A percentile compares a stretch with the other conserved stretches of the same genome.
phyloP scores from a whole-genome alignment of 2,888 invertebrate genomes.

The Chesias legatella region DNA sequence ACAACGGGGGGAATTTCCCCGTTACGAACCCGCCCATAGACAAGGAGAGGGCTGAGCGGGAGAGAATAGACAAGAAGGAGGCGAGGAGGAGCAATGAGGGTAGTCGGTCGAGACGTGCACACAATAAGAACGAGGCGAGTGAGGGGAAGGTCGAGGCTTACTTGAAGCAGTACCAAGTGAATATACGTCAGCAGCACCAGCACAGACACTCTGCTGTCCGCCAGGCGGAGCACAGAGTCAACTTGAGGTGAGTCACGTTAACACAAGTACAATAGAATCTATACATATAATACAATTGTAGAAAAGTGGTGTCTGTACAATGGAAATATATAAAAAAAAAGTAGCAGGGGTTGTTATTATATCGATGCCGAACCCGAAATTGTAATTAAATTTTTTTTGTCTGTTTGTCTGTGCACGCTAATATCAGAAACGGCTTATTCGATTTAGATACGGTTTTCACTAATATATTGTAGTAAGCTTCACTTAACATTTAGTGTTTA shows the following conservation, averaged over 20 bases:
- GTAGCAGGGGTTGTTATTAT: no score
- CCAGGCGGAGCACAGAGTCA: slow-evolving; percentile 74
- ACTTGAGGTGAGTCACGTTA: slow-evolving; percentile 67
- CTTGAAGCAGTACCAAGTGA: slow-evolving; percentile 71
- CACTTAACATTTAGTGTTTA: no score
- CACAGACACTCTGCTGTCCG: slow-evolving; percentile 69
- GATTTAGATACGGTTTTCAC: no score
- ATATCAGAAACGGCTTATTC: no score
- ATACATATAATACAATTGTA: no score
- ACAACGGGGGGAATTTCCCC: slow-evolving; percentile 77
- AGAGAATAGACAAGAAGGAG: slow-evolving; percentile 44
- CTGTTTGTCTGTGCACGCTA: no score
- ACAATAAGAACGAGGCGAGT: slow-evolving; percentile 50
- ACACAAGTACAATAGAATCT: no score
- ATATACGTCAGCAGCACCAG: slow-evolving; percentile 67
- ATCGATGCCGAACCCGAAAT: no score
- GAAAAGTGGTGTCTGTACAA: no score
- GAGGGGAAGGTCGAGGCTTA: slow-evolving; percentile 75
- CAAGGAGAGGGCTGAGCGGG: slow-evolving; percentile 48
- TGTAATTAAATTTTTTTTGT: no score
- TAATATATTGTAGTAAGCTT: no score
- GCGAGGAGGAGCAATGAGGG: slow-evolving; percentile 46
- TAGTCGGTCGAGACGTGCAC: slow-evolving; percentile 41
- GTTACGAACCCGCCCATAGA: slow-evolving; percentile 36
- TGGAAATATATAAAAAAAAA: no score